Base-by-base conservation (phyloP, 2,113 vertebrate genomes). In the Pollachius pollachius region DNA sequence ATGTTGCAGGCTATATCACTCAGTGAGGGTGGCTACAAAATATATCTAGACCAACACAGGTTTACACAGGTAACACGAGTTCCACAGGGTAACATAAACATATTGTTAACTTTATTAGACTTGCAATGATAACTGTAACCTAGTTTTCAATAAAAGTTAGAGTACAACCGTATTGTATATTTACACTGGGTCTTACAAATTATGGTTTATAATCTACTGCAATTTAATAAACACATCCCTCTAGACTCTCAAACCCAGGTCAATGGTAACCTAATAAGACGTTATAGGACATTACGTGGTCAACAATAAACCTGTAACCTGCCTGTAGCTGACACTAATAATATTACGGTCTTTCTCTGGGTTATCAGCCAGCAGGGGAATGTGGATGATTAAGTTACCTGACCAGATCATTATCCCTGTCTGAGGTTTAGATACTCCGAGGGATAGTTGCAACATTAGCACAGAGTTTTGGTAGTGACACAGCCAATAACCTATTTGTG, bases 11-110 rank as follows among this genome's bases (percentile, higher is more conserved):
- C 57, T 59, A 59, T 59, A 59, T 59, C 57, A 59, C 8, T 59
- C 15, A 62, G 61, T 25, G 61, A 62, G 61, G 0, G 61, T 62
- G 61, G 61, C 19, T 62, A 62, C 25, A 27, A 62, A 62, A 62
- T 25, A 15, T 19, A 62, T 62, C 12, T 16, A 62, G 61, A 62
- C 60, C 12, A 25, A 62, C 15, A 34, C 30, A 34, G 30, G 30
- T 4, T 34, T 34, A 34, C 30, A 34, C 30, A 34, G 30, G 4
- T 34, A 5, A 34, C 30, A 34, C 30, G 30, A 4, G 61, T 62
- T 62, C 30, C 61, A 25, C 61, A 62, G 61, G 61, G 19, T 62
- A 62, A 62, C 61, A 62, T 16, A 23, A 25, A 62, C 25, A 62
- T 62, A 25, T 1, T 62, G 61, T 23, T 62, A 62, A 62, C 61